Base-by-base conservation (phyloP, 2,113 vertebrate species). In the Echinops telfairi region DNA sequence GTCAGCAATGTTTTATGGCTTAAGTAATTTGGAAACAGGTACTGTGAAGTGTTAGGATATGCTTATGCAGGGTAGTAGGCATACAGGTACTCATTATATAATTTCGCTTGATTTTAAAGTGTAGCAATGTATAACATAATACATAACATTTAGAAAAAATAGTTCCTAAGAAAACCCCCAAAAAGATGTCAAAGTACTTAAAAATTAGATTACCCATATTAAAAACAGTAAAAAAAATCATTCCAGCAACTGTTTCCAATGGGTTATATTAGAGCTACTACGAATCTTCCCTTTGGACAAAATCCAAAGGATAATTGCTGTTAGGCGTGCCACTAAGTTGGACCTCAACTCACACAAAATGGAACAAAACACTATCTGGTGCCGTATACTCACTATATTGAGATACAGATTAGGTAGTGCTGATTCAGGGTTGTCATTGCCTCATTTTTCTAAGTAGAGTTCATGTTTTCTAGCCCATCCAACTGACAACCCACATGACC, bases 21-120 rank as follows among this genome's bases (percentile, higher is more conserved):
- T 53, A 57, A 93, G 62, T 25, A 73, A 36, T 9, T 93, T 4
- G n/a, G 58, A 87, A 80, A 29, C 17, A 80, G 83, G 90, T 58
- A 87, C 9, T 82, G 8, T 29, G 80, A 90, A 79, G 77, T 33
- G 29, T 70, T 84, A 58, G 16, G 19, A 71, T 47, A 84, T 57
- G 1, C 29, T 84, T 43, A 87, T 20, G 25, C 17, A 68, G 22
- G 7, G 9, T 53, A 25, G 53, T 15, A 19, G 57, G 17, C 25
- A 92, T 36, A 71, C 19, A 88, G 33, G 2, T 33, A 31, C 60
- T 82, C 6, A 22, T 40, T 78, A 23, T 6, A 90, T 19, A 9
- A 71, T 40, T 81, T 84, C 77, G 27, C 16, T 62, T 22, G 66
- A 64, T 62, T 87, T 77, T 57, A 64, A 80, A 83, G 60, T 12